Evolutionary conservation across 2,113 vertebrate genomes (phyloP).

Genomic region (Salminus brasiliensis): DNA sequence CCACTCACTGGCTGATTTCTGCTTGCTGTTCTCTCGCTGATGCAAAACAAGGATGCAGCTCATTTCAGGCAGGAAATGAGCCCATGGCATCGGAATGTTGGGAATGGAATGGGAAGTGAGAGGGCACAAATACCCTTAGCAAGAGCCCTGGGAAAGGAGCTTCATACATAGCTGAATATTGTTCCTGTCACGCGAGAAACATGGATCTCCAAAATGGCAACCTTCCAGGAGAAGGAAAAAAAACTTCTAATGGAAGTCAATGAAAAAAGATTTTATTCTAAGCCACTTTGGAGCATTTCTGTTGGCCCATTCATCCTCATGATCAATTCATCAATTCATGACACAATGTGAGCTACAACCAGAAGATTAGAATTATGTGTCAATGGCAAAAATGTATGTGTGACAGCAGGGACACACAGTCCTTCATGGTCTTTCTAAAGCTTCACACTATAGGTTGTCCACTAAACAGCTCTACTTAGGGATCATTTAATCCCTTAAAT

Average conservation of each 20-base stretch:
- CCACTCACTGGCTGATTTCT: not conserved
- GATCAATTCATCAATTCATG: too few species aligned
- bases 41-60: slow-evolving; percentile 55
- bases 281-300: too few species aligned
- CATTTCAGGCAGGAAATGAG: slow-evolving; percentile 69
- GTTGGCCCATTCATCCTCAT: too few species aligned
- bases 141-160: slow-evolving; percentile 33
- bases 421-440: not conserved
- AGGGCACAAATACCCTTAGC: slow-evolving; percentile 31
- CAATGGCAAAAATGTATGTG: not conserved
- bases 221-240: not conserved
- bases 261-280: too few species aligned
- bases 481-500: too few species aligned
- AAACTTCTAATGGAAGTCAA: too few species aligned
- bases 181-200: too few species aligned
- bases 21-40: slow-evolving; percentile 9
- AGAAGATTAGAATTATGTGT: too few species aligned
- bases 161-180: slow-evolving; percentile 28
- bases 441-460: not conserved
- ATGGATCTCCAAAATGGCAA: too few species aligned
- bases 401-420: not conserved
- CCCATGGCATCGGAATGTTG: slow-evolving; percentile 66
- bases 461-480: not conserved
- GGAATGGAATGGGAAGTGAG: slow-evolving; percentile 52
- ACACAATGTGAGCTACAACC: too few species aligned